Evolutionary conservation across 2,888 invertebrate species (phyloP).

Genomic region (Clepsis dumicolana): DNA sequence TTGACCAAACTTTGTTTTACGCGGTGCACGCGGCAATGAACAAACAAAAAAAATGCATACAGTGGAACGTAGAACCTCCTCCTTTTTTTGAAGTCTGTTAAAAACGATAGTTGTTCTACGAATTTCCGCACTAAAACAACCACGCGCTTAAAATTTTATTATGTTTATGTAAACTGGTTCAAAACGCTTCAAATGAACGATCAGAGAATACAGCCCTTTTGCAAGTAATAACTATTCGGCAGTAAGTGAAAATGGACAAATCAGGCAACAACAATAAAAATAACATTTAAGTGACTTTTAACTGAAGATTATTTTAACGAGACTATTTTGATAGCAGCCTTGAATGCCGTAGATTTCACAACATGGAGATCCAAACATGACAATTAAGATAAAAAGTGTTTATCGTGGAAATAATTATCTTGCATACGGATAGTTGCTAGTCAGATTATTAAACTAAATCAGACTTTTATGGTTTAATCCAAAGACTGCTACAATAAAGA

Average conservation of each 20-base stretch:
- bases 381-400: conserved; percentile 1
- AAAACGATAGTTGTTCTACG: no score
- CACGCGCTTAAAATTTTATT: no score
- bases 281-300: background rate
- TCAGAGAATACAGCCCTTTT: background rate
- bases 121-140: no score
- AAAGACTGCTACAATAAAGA: background rate
- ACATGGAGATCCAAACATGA: background rate
- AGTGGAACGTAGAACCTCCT: no score
- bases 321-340: background rate
- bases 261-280: background rate
- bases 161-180: no score
- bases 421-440: background rate
- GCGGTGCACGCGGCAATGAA: no score
- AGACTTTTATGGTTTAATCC: background rate
- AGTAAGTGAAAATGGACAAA: no score
- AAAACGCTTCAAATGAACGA: no score
- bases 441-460: background rate
- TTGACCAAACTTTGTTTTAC: no score
- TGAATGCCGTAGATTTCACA: conserved; percentile 6
- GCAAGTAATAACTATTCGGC: background rate
- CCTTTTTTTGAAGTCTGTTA: no score
- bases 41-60: no score
- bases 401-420: background rate
- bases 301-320: background rate